These are phyloP conservation scores for Pteropus rufus DNA, from an alignment of 2,797 vertebrate genomes.

Conservation along the genomic window DNA sequence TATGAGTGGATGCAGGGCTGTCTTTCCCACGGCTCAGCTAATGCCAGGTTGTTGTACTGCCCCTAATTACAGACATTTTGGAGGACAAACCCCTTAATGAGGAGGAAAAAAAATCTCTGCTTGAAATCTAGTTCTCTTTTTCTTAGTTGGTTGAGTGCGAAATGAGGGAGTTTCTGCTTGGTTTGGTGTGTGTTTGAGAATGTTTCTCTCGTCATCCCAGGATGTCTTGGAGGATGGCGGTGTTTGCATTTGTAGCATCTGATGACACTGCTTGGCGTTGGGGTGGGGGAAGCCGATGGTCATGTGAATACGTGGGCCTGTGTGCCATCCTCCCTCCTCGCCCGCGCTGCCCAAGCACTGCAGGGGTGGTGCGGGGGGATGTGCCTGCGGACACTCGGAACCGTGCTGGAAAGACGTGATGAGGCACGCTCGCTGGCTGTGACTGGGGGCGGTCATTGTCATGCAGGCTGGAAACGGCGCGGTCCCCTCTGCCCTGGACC, in stretches of 20 bases:
- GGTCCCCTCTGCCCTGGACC: too few relatives aligned
- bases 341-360: not conserved
- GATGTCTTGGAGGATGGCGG: rapidly evolving
- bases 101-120: not conserved
- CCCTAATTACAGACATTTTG: slow-evolving; percentile 45
- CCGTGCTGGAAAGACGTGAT: not conserved
- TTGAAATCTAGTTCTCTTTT: not conserved
- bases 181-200: not conserved
- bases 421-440: not conserved
- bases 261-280: rapidly evolving
- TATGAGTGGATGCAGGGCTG: slow-evolving; percentile 67
- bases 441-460: rapidly evolving
- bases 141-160: not conserved
- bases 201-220: not conserved
- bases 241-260: too few relatives aligned
- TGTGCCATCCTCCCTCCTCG: not conserved
- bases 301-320: rapidly evolving
- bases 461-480: rapidly evolving
- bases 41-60: slow-evolving; percentile 74
- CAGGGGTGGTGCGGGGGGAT: rapidly evolving
- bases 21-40: slow-evolving; percentile 74
- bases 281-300: not conserved
- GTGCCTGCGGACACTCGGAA: not conserved
- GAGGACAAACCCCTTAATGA: not conserved
- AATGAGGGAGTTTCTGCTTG: not conserved